Conservation (phyloP, 2,113 vertebrate genomes). For the Apodemus sylvaticus region DNA sequence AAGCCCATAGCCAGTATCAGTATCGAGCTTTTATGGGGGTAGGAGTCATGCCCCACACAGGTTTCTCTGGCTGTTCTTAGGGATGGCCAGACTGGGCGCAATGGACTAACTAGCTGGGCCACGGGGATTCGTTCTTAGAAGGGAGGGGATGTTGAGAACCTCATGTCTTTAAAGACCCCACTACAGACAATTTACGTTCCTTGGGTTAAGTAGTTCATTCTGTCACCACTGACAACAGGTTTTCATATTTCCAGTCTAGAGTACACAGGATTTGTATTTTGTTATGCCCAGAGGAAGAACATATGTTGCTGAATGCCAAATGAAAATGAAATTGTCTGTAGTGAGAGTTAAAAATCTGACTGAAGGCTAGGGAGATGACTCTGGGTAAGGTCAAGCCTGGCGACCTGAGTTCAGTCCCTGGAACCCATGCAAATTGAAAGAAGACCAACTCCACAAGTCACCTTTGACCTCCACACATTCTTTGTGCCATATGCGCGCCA, state of each 20-base stretch:
- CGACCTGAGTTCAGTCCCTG: background rate
- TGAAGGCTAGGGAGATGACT: background rate
- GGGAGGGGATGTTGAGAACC: conserved; percentile 44
- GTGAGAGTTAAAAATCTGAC: conserved; percentile 21
- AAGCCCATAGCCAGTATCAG: background rate
- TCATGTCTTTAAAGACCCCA: conserved; percentile 25
- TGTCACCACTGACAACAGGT: conserved; percentile 48
- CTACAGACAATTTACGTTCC: background rate
- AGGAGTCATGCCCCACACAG: background rate
- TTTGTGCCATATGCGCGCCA: background rate
- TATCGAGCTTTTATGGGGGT: background rate
- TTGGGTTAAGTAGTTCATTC: conserved; percentile 6
- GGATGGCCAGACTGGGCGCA: background rate
- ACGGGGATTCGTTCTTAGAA: background rate
- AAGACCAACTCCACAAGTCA: background rate
- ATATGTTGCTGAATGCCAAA: background rate
- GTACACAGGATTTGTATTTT: conserved; percentile 57
- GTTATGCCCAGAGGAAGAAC: conserved; percentile 8
- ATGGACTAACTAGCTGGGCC: background rate
- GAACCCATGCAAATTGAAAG: background rate
- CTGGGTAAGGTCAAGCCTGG: background rate
- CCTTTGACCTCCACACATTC: background rate
- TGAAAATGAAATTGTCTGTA: conserved; percentile 26
- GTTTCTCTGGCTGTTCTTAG: background rate
- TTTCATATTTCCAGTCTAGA: background rate